phyloP scores from a whole-genome alignment of 2,888 invertebrate species.

The Noctua fimbriata region DNA sequence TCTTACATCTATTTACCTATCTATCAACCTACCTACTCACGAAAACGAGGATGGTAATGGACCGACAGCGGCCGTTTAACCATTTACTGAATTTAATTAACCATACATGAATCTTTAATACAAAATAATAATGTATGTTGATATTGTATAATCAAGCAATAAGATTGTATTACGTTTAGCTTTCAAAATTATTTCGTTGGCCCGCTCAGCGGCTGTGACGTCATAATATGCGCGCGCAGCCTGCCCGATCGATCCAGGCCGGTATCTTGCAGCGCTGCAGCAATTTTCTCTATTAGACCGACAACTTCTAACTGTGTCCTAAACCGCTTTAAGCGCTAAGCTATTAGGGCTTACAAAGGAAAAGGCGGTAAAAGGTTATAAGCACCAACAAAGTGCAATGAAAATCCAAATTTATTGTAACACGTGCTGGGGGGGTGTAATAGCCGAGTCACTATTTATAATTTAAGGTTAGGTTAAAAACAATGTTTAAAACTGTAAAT shows the following conservation, averaged over 20 bases:
- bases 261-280: conserved; percentile 81
- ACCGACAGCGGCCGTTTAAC: not conserved
- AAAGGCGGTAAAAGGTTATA: conserved; percentile 72
- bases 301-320: conserved; percentile 49
- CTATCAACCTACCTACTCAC: not conserved
- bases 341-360: conserved; percentile 58
- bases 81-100: conserved; percentile 33
- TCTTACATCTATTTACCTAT: not conserved
- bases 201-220: conserved; percentile 86
- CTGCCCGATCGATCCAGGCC: conserved; percentile 82
- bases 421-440: conserved; percentile 48
- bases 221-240: conserved; percentile 87
- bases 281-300: conserved; percentile 70
- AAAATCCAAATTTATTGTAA: conserved; percentile 66
- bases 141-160: conserved; percentile 66
- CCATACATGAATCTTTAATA: conserved; percentile 44
- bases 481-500: conserved; percentile 16
- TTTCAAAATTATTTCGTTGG: conserved; percentile 79
- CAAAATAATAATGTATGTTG: conserved; percentile 55
- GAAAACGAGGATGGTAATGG: not conserved
- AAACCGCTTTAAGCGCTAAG: conserved; percentile 77
- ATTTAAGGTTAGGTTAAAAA: conserved; percentile 31
- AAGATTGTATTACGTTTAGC: conserved; percentile 70
- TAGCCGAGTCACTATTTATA: conserved; percentile 38
- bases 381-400: conserved; percentile 62